Evolutionary conservation across 2,888 invertebrate species (phyloP).

Genomic region (Watsonalla binaria): DNA sequence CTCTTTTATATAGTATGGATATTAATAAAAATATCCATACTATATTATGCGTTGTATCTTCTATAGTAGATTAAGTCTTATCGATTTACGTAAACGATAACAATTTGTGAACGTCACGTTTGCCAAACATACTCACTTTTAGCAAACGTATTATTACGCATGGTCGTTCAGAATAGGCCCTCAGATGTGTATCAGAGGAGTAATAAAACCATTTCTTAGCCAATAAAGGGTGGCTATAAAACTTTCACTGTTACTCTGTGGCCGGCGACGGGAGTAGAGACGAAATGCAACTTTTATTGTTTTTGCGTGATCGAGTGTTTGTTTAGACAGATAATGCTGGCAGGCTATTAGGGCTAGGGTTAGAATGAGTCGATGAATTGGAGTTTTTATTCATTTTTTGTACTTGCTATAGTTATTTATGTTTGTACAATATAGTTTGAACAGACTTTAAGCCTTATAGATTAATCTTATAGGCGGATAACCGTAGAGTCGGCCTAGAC

Average conservation of each 20-base stretch:
- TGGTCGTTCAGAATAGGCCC: slow-evolving; percentile 15
- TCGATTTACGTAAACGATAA: too few species aligned
- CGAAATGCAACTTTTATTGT: slow-evolving; percentile 45
- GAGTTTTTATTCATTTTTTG: too few species aligned
- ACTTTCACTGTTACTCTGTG: slow-evolving; percentile 30
- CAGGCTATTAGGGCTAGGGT: slow-evolving; percentile 8
- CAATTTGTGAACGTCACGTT: too few species aligned
- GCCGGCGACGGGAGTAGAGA: slow-evolving; percentile 20
- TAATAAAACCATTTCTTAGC: slow-evolving; percentile 42
- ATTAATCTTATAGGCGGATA: too few species aligned
- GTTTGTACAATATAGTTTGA: too few species aligned
- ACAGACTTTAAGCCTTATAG: too few species aligned
- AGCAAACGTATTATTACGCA: neutral
- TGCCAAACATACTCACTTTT: neutral
- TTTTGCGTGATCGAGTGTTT: slow-evolving; percentile 40
- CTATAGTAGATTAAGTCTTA: too few species aligned
- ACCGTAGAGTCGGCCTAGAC: too few species aligned
- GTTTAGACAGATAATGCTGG: slow-evolving; percentile 32
- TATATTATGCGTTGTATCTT: too few species aligned
- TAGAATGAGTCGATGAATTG: neutral
- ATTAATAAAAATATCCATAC: too few species aligned
- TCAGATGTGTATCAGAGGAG: slow-evolving; percentile 29
- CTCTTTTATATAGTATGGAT: too few species aligned
- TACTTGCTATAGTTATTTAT: too few species aligned
- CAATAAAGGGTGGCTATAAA: slow-evolving; percentile 44